A percentile compares a stretch with the other conserved stretches of the same genome.
Conservation (phyloP, 2,888 invertebrate species). For the Liodrosophila aerea region DNA sequence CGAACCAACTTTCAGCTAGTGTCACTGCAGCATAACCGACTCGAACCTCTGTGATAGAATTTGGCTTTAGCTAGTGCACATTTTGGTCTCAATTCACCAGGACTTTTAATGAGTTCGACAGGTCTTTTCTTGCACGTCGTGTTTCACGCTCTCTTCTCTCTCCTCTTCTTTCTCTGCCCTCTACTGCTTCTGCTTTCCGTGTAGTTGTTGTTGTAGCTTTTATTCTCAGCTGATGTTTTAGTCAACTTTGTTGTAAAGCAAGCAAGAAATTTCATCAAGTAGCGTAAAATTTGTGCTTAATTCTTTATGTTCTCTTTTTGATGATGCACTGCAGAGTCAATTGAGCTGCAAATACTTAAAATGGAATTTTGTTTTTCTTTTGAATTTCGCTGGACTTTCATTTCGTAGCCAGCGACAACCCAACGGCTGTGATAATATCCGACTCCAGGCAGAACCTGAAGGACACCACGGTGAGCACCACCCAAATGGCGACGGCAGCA, state of each 20-base stretch:
- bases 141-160: constrained; percentile 3
- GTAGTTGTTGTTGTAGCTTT: constrained; percentile 44
- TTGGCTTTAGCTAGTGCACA: constrained; percentile 39
- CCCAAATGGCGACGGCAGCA: constrained; percentile 80
- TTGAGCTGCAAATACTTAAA: constrained; percentile 20
- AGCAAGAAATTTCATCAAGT: constrained; percentile 51
- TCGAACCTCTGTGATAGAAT: constrained; percentile 3
- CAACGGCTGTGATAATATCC: constrained; percentile 82
- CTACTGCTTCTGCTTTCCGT: constrained; percentile 24
- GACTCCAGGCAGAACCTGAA: constrained; percentile 83
- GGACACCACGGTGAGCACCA: constrained; percentile 82
- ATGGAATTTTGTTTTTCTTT: not conserved
- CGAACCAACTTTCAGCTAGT: constrained; percentile 5
- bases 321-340: constrained; percentile 25
- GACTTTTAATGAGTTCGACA: constrained; percentile 68
- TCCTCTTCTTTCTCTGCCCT: constrained; percentile 4
- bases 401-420: constrained; percentile 79
- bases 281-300: constrained; percentile 43
- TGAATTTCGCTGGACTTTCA: not conserved
- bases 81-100: constrained; percentile 26
- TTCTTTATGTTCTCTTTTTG: constrained; percentile 25
- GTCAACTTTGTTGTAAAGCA: constrained; percentile 40
- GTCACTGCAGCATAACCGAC: constrained; percentile 15
- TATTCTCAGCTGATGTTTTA: constrained; percentile 45
- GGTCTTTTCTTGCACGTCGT: constrained; percentile 38